Evolutionary conservation across 2,797 vertebrate genomes (phyloP).

Genomic region (Eleutherodactylus coqui): DNA sequence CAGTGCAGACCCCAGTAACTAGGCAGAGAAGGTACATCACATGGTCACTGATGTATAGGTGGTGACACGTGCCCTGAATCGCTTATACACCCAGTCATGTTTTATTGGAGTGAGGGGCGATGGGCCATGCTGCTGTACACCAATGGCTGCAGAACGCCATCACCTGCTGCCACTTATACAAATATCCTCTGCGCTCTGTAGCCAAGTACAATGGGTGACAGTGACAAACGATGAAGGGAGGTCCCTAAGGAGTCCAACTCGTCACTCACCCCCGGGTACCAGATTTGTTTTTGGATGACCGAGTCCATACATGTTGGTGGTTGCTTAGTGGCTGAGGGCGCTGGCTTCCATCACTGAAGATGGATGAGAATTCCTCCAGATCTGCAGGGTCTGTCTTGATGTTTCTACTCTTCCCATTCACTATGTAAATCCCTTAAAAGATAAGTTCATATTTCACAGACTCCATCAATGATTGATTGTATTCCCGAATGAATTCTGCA

Average conservation of each 20-base stretch:
- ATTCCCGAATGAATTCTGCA: background rate
- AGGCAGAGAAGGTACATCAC: conserved; percentile 37
- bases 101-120: background rate
- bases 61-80: conserved; percentile 46
- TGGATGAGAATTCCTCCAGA: background rate
- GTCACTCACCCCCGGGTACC: background rate
- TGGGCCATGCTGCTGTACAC: background rate
- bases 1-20: conserved; percentile 31
- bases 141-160: background rate
- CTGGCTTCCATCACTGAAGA: too few species aligned
- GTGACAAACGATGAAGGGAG: background rate
- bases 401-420: background rate
- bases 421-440: background rate
- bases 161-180: too few species aligned
- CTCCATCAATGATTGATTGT: too few species aligned
- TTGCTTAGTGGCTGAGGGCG: too few species aligned
- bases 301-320: too few species aligned
- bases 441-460: background rate
- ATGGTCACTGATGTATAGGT: conserved; percentile 35
- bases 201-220: background rate
- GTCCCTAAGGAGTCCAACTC: background rate
- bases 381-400: background rate
- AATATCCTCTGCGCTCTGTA: background rate
- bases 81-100: background rate
- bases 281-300: too few species aligned